Conservation (phyloP, 2,888 invertebrate species). For the Mythimna impura region DNA sequence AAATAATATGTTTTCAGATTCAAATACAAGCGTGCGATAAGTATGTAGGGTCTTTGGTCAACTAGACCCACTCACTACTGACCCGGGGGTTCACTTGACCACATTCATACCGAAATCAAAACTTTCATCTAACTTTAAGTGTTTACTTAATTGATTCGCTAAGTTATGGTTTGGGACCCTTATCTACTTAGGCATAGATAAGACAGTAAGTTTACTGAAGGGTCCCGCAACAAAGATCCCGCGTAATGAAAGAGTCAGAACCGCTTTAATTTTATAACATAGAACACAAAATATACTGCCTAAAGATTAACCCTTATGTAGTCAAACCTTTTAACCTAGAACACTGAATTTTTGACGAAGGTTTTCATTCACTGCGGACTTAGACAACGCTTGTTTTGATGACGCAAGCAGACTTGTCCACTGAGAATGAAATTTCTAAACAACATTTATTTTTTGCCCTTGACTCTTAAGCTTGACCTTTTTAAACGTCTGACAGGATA, state of each 20-base stretch:
- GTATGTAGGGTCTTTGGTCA: not conserved
- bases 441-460: conserved; percentile 29
- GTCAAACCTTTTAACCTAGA: conserved; percentile 20
- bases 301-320: conserved; percentile 23
- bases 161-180: not conserved
- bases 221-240: not conserved
- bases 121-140: not conserved
- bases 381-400: conserved; percentile 34
- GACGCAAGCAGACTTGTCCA: conserved; percentile 9
- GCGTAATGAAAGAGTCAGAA: conserved; percentile 3
- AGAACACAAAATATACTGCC: conserved; percentile 14
- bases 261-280: conserved; percentile 12
- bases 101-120: not conserved
- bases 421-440: conserved; percentile 27
- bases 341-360: conserved; percentile 50
- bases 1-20: too few relatives aligned
- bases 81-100: too few relatives aligned
- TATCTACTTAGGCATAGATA: not conserved
- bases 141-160: not conserved
- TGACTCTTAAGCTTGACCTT: conserved; percentile 6
- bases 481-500: not conserved
- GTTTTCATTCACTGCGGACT: conserved; percentile 30
- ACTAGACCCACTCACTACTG: too few relatives aligned
- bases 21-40: too few relatives aligned
- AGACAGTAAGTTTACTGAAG: not conserved